phyloP scores from a whole-genome alignment of 2,113 vertebrate species.

The Ptilonorhynchus violaceus region DNA sequence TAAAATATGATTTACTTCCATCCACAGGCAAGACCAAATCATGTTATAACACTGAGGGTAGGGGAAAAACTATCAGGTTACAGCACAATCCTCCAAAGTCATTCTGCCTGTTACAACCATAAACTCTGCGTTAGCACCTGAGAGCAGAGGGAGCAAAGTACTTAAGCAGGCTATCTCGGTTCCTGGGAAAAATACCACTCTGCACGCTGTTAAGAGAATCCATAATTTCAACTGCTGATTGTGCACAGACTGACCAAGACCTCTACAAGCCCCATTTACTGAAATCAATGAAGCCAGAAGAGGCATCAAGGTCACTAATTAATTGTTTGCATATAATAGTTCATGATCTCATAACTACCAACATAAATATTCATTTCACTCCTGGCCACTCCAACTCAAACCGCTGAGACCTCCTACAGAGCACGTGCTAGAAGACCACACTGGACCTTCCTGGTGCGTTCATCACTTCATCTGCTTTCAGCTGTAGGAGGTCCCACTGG shows the following conservation, averaged over 20 bases:
- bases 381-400: background rate
- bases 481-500: background rate
- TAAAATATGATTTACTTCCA: conserved; percentile 66
- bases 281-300: conserved; percentile 8
- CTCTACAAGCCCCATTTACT: background rate
- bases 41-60: conserved; percentile 51
- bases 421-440: background rate
- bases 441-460: background rate
- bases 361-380: background rate
- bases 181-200: conserved; percentile 26
- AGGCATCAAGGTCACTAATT: background rate
- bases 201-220: background rate
- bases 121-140: conserved; percentile 56
- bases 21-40: conserved; percentile 63
- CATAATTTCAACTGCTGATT: background rate
- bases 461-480: background rate
- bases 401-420: background rate
- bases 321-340: background rate
- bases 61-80: conserved; percentile 59
- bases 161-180: conserved; percentile 37
- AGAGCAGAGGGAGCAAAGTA: conserved; percentile 50
- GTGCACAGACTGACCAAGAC: background rate
- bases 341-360: background rate
- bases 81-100: conserved; percentile 64
- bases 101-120: conserved; percentile 65